A percentile compares a stretch with the other conserved stretches of the same genome.
Evolutionary conservation across 2,888 invertebrate genomes (phyloP).

Genomic region (Hyposoter didymator): DNA sequence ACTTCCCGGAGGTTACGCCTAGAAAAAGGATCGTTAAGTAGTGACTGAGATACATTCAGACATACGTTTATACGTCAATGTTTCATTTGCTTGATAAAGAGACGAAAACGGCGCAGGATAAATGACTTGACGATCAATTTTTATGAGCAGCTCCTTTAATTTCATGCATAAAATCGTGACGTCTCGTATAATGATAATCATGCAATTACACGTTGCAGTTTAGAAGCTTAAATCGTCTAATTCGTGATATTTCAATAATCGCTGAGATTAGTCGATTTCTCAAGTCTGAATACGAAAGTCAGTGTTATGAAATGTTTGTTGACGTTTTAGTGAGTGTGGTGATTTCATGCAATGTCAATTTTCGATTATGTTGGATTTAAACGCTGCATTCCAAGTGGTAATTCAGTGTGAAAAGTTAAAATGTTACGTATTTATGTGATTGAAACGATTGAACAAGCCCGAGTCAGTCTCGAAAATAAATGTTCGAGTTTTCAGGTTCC

Average conservation of each 20-base stretch:
- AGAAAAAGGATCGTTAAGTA: neutral
- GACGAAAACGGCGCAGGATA: neutral
- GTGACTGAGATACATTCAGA: neutral
- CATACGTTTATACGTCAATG: neutral
- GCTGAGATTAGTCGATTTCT: neutral
- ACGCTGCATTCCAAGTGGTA: neutral
- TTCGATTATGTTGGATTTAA: neutral
- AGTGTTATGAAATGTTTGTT: neutral
- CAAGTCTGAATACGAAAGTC: neutral
- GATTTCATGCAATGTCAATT: neutral
- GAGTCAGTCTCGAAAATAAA: neutral
- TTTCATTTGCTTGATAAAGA: neutral
- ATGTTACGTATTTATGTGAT: neutral
- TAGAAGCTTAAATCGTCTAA: neutral
- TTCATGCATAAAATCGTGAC: slow-evolving; percentile 1
- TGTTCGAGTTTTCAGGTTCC: neutral
- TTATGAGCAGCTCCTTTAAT: neutral
- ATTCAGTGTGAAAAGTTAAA: neutral
- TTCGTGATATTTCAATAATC: neutral
- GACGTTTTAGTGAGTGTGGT: neutral
- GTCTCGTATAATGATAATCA: neutral
- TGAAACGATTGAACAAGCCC: neutral
- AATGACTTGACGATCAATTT: neutral
- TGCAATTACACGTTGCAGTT: neutral
- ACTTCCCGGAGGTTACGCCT: neutral